phyloP scores from a whole-genome alignment of 2,797 vertebrate species.

The Bradypodion ventrale region DNA sequence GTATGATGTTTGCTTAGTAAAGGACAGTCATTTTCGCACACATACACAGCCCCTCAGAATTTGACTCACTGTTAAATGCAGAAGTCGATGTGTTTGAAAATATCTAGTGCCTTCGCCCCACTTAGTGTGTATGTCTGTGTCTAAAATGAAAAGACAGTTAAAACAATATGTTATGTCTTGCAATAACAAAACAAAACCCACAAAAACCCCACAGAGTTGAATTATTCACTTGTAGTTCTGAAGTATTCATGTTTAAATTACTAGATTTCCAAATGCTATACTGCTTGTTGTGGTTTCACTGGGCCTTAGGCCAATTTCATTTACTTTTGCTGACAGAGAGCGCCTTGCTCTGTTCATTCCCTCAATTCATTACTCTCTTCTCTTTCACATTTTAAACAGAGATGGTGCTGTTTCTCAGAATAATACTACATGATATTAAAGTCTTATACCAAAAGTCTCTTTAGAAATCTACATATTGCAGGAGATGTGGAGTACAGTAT shows the following conservation, averaged over 20 bases:
- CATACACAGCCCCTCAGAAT: background rate
- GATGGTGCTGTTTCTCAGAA: background rate
- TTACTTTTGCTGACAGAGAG: constrained; percentile 14
- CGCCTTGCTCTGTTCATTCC: background rate
- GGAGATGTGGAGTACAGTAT: background rate
- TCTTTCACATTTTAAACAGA: background rate
- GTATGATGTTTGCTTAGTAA: constrained; percentile 10
- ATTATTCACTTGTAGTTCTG: background rate
- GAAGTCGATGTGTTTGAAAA: constrained; percentile 9
- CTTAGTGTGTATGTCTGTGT: background rate
- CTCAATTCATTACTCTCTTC: background rate
- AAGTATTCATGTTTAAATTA: background rate
- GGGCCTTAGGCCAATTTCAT: constrained; percentile 3
- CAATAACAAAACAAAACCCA: too few species aligned
- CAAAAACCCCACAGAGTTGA: too few species aligned
- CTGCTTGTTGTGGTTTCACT: background rate
- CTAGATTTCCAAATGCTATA: constrained; percentile 10
- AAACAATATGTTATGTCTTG: background rate
- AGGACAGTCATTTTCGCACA: background rate
- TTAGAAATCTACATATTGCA: background rate
- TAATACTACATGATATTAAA: background rate
- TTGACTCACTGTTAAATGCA: background rate
- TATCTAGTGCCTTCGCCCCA: background rate
- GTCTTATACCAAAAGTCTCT: background rate
- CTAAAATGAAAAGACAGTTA: constrained; percentile 8